Conservation (phyloP, 2,113 vertebrate genomes). For the Lophochroa leadbeateri region DNA sequence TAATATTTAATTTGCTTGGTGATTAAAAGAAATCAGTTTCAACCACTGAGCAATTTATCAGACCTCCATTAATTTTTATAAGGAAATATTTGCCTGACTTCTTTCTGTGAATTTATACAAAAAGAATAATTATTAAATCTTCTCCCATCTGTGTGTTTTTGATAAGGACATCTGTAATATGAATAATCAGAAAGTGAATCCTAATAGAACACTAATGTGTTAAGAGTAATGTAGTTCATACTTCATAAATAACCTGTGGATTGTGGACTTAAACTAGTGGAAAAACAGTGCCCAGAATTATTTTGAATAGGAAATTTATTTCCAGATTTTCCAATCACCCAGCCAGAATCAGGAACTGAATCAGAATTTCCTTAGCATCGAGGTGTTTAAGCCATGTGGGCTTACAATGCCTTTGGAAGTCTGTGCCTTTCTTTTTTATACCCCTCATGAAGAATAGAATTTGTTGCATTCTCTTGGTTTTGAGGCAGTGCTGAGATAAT, state of each 20-base stretch:
- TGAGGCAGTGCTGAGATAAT: not conserved
- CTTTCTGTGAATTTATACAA: not conserved
- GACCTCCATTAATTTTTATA: slow-evolving; percentile 26
- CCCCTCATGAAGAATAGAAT: not conserved
- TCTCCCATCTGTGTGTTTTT: not conserved
- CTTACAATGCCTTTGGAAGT: not conserved
- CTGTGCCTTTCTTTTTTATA: not conserved
- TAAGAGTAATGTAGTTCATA: not conserved
- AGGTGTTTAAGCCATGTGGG: not conserved
- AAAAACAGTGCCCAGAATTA: not conserved
- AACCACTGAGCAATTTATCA: slow-evolving; percentile 40
- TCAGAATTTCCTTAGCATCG: not conserved
- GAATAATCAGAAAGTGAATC: slow-evolving; percentile 22
- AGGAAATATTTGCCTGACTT: slow-evolving; percentile 22
- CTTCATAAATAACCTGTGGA: not conserved
- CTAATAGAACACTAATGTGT: not conserved
- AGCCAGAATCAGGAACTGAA: not conserved
- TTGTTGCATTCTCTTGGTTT: not conserved
- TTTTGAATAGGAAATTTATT: not conserved
- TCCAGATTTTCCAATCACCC: not conserved
- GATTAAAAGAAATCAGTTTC: slow-evolving; percentile 43
- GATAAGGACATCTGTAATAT: not conserved
- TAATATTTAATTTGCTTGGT: slow-evolving; percentile 39
- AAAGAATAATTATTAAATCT: slow-evolving; percentile 22
- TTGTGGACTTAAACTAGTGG: not conserved